These are phyloP conservation scores for Pinna nobilis DNA, from an alignment of 1,140 invertebrate genomes.

Conservation along the genomic window DNA sequence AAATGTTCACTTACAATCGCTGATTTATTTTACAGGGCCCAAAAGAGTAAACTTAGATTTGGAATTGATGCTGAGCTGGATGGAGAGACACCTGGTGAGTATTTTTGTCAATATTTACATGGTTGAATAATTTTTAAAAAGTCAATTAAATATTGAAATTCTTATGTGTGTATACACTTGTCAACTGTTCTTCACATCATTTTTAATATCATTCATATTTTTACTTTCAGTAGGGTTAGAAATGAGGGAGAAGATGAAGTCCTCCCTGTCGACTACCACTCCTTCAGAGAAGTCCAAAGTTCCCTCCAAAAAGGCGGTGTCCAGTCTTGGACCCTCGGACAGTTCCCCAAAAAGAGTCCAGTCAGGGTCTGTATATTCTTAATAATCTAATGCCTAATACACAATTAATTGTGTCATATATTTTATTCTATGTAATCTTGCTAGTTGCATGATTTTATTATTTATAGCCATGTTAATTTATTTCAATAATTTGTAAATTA, in stretches of 20 bases:
- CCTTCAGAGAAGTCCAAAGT: conserved; percentile 45
- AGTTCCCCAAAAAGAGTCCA: conserved; percentile 34
- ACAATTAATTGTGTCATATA: background rate
- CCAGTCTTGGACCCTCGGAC: conserved; percentile 13
- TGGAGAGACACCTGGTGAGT: conserved; percentile 50
- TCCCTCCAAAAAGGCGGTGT: background rate
- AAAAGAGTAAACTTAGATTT: conserved; percentile 62
- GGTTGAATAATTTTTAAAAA: too few relatives aligned
- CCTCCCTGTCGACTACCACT: conserved; percentile 51
- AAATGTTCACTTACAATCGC: background rate
- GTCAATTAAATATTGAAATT: background rate
- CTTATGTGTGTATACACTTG: background rate
- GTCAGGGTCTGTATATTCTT: conserved; percentile 38
- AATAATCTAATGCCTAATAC: background rate
- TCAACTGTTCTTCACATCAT: background rate
- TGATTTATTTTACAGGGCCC: conserved; percentile 52
- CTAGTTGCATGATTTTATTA: too few relatives aligned
- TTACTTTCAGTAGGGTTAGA: conserved; percentile 21
- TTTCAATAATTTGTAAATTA: too few relatives aligned
- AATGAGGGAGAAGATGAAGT: conserved; percentile 58
- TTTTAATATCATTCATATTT: background rate
- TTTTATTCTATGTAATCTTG: too few relatives aligned
- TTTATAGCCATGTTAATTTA: too few relatives aligned
- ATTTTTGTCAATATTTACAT: too few relatives aligned
- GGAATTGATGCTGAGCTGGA: conserved; percentile 62